Percentiles rank a stretch among this genome's conserved stretches.
Evolutionary conservation across 2,797 vertebrate species (phyloP).

Genomic region (Microchirus variegatus): DNA sequence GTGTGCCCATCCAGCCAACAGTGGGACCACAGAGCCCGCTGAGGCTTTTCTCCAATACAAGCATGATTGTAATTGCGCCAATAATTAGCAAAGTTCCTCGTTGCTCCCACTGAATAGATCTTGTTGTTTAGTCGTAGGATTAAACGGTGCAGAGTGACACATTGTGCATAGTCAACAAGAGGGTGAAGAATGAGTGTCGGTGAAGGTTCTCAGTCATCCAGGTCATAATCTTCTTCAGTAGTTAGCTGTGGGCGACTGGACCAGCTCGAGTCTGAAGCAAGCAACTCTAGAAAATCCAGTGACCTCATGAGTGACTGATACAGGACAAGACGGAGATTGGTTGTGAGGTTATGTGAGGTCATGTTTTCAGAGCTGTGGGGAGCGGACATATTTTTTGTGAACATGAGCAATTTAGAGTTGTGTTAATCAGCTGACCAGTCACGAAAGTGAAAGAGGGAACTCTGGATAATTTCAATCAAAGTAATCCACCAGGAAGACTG

Average conservation of each 20-base stretch:
- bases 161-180: conserved; percentile 34
- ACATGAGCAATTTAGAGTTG: neutral
- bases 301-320: conserved; percentile 5
- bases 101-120: conserved; percentile 57
- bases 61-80: conserved; percentile 74
- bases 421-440: neutral
- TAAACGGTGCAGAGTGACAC: conserved; percentile 67
- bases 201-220: too few species aligned
- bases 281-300: too few species aligned
- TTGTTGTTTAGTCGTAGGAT: conserved; percentile 65
- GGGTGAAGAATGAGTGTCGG: too few species aligned
- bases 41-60: conserved; percentile 47
- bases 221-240: too few species aligned
- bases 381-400: neutral
- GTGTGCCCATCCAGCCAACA: conserved; percentile 51
- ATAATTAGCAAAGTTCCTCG: conserved; percentile 75
- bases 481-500: neutral
- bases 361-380: neutral
- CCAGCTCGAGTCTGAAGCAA: too few species aligned
- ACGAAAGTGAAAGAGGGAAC: conserved; percentile 1
- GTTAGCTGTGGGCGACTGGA: too few species aligned
- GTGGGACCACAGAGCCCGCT: conserved; percentile 55
- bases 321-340: neutral
- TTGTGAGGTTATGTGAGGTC: conserved; percentile 4
- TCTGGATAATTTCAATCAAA: conserved; percentile 15